Base-by-base conservation (phyloP, 1,140 invertebrate species). In the Asbolus verrucosus region DNA sequence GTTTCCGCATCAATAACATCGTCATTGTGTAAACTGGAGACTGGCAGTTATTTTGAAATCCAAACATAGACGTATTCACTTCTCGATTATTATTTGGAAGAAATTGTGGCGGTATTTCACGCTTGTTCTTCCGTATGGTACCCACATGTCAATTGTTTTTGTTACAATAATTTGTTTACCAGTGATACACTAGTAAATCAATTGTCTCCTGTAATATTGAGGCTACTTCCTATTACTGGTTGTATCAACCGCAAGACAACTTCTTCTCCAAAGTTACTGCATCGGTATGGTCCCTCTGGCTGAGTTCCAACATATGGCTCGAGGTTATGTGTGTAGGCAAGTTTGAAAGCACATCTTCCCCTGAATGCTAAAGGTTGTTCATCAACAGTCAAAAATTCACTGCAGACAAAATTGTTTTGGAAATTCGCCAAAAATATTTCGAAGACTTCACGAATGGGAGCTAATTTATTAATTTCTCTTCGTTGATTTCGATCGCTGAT, bases 321-420 rank as follows among this genome's bases (percentile, higher is more conserved):
- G 27, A 77, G 33, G 60, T 78, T 78, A 6, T 6, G 18, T 1
- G 73, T 77, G 59, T 77, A 79, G n/a, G n/a, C n/a, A n/a, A n/a
- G 76, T 46, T 73, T 63, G 46, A 83, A 83, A 6, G 16, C 16
- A 76, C 80, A 83, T 27, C 77, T 69, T 15, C 81, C 83, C 46
- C 79, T 61, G 67, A 82, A 83, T 9, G 50, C 30, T 36, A 76
- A 33, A 0, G 84, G 69, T 72, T 78, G 80, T 70, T 84, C 80
- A 67, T 84, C 81, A 11, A 83, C 76, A 11, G 77, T 81, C 3
- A 80, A 65, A 13, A 73, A 73, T 69, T 80, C 75, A 36, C 72
- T 39, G n/a, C 71, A 46, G 24, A 73, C 65, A 54, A 79, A 81
- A 3, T 73, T 76, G 80, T 78, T 71, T 38, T 78, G 38, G 65